A percentile compares a stretch with the other conserved stretches of the same genome.
phyloP scores from a whole-genome alignment of 2,797 vertebrate genomes.

The Parambassis ranga region DNA sequence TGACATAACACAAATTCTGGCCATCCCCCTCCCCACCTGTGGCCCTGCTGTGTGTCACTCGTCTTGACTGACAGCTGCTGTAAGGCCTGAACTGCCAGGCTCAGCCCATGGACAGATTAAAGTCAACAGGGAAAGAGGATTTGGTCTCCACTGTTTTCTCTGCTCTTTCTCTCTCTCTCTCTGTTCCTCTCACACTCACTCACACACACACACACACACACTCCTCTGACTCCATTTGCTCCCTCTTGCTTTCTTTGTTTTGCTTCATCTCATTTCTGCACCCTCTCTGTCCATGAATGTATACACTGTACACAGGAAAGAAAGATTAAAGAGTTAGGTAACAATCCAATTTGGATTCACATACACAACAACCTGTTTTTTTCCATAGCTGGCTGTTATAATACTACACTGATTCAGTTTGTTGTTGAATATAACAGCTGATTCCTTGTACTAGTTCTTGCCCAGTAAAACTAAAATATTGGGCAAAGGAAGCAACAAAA shows the following conservation, averaged over 20 bases:
- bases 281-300: slow-evolving; percentile 1
- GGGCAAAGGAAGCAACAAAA: neutral
- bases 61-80: slow-evolving; percentile 63
- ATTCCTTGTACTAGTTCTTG: neutral
- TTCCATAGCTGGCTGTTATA: neutral
- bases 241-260: slow-evolving; percentile 33
- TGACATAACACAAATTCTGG: slow-evolving; percentile 14
- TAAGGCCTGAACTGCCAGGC: slow-evolving; percentile 54
- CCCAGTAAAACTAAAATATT: neutral
- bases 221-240: slow-evolving; percentile 15
- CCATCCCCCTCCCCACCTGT: slow-evolving; percentile 36
- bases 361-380: neutral
- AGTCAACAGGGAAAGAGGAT: slow-evolving; percentile 77
- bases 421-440: neutral
- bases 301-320: neutral
- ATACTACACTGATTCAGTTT: neutral
- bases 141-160: slow-evolving; percentile 60
- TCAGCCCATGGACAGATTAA: slow-evolving; percentile 73
- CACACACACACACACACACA: neutral
- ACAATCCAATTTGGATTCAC: neutral
- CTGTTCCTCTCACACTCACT: neutral
- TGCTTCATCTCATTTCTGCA: neutral
- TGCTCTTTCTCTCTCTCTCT: slow-evolving; percentile 12
- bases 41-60: slow-evolving; percentile 41
- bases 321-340: neutral